Base-by-base conservation (phyloP, 1,140 invertebrate genomes). In the Brachionus asplanchnoidis region DNA sequence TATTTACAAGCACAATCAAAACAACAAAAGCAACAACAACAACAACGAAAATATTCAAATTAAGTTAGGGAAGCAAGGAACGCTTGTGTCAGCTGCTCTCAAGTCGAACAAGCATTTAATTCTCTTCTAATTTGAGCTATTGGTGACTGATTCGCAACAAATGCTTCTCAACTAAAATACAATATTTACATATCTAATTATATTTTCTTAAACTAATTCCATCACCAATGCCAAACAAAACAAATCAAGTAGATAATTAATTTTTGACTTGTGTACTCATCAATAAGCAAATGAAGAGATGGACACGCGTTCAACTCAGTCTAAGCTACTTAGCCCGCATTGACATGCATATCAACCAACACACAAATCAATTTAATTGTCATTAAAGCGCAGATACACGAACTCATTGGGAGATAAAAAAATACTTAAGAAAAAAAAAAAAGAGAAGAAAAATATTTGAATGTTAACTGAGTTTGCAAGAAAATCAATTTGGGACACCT, bases 281-380 rank as follows among this genome's bases (percentile, higher is more conserved):
- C 68, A 40, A 40, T 73, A 73, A 73, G 42, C 68, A 73, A 73
- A 73, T 73, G 14, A 73, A 73, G 73, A 77, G 42, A 77, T 28
- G 73, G 73, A 77, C 73, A 77, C 73, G 73, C 73, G 66, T 70
- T 70, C 53, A 23, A 11, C n/a, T 20, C 53, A 23, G 28, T 73
- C 17, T 42, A 42, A 42, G 17, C 17, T n/a, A 14, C 26, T 77
- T 77, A 77, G 73, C 26, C 26, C 44, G 42, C 46, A 77, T 77
- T 77, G 73, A 77, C 73, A 77, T 50, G 73, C 73, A 50, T 77
- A 77, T 77, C 73, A 77, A 26, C 70, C 3, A 14, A 9, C 42
- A 4, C 53, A 77, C 42, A 77, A 77, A 77, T 53, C 44, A 77
- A 77, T 77, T 77, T 77, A 77, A 50, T 77, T 77, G 73, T 77